Conservation (phyloP, 2,113 vertebrate genomes). For the Forbesichthys agassizii region DNA sequence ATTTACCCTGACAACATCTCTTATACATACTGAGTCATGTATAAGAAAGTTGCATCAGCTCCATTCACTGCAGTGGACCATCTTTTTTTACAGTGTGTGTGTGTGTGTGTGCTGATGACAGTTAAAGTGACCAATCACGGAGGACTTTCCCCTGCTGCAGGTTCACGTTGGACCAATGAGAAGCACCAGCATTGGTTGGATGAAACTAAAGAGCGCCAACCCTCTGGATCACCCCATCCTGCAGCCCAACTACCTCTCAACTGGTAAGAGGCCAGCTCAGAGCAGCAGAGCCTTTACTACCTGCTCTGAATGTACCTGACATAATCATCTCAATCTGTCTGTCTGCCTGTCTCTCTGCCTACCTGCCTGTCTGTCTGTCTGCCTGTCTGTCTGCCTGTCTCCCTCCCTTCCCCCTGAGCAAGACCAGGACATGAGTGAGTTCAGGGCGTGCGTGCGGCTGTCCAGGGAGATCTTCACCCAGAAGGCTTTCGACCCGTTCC, state of each 20-base stretch:
- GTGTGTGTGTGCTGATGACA: background rate
- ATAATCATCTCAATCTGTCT: too few species aligned
- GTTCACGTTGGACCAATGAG: conserved; percentile 94
- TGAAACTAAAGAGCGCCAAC: conserved; percentile 86
- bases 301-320: background rate
- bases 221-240: conserved; percentile 88
- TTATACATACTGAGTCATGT: too few species aligned
- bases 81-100: background rate
- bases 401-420: conserved; percentile 26
- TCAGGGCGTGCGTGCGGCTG: conserved; percentile 86
- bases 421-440: conserved; percentile 88
- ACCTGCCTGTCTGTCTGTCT: too few species aligned
- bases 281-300: too few species aligned
- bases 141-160: conserved; percentile 61
- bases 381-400: too few species aligned
- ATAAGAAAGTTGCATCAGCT: too few species aligned
- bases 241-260: conserved; percentile 93
- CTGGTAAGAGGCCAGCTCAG: conserved; percentile 73
- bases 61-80: too few species aligned
- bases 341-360: too few species aligned
- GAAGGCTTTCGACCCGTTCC: conserved; percentile 86
- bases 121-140: background rate
- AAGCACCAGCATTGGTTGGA: conserved; percentile 86
- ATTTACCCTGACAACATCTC: too few species aligned
- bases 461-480: conserved; percentile 93